Evolutionary conservation across 2,797 vertebrate genomes (phyloP).

Genomic region (Decapterus maruadsi): DNA sequence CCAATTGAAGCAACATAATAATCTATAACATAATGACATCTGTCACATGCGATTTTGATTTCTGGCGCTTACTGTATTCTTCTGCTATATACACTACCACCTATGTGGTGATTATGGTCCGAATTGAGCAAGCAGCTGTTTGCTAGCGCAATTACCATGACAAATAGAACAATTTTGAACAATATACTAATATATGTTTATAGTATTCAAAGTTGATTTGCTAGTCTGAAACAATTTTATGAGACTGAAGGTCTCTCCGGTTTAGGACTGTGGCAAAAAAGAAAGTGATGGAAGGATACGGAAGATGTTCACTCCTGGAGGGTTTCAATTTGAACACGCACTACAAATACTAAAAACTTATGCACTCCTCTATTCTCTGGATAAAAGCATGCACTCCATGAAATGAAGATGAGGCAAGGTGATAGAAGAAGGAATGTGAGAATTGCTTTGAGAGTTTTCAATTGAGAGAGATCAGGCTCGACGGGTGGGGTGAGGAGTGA

Average conservation of each 20-base stretch:
- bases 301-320: slow-evolving; percentile 10
- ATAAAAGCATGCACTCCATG: slow-evolving; percentile 32
- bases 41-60: no score
- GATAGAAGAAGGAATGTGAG: slow-evolving; percentile 38
- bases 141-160: neutral
- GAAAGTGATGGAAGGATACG: neutral
- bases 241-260: neutral
- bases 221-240: neutral
- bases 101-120: no score
- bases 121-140: no score
- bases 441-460: slow-evolving; percentile 43
- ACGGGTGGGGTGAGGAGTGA: neutral
- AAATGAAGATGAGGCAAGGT: slow-evolving; percentile 46
- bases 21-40: no score
- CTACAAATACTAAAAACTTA: slow-evolving; percentile 9
- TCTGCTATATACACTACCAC: no score
- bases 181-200: neutral
- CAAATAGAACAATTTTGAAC: neutral
- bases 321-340: slow-evolving; percentile 19
- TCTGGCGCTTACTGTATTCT: no score
- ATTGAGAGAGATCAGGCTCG: slow-evolving; percentile 1
- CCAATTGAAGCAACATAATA: no score
- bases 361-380: slow-evolving; percentile 2
- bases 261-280: neutral
- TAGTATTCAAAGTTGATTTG: neutral